Base-by-base conservation (phyloP, 2,113 vertebrate genomes). In the Hydrochoerus hydrochaeris region DNA sequence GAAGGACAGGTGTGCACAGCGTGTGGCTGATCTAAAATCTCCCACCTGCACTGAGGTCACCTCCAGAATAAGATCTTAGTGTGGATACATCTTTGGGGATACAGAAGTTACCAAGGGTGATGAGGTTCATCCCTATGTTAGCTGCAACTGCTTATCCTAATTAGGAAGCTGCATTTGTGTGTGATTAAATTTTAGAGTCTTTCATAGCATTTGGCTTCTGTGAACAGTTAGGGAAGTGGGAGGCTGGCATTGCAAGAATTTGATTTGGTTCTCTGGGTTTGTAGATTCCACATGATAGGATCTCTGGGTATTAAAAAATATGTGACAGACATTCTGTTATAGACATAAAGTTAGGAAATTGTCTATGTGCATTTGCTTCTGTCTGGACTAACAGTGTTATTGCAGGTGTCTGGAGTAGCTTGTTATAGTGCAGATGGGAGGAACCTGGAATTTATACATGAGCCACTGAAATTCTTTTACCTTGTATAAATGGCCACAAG, bases 11-110 rank as follows among this genome's bases (percentile, higher is more conserved):
- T 41, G 52, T 63, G 14, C 1, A 16, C 30, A 41, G n/a, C 3
- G 1, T 24, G 5, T 16, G n/a, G 49, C 22, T 16, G 67, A n/a
- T 14, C 26, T 82, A 26, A 73, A 83, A 32, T 11, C 2, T 38
- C 20, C 26, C 2, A 0, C 0, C 2, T 14, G 5, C 35, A 11
- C 9, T 69, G 49, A 54, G 5, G 41, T 1, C 1, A 35, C 10
- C 38, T 78, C 32, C 52, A n/a, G 38, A 63, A 77, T 91, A 77
- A 73, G 38, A 32, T 65, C 26, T 77, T 69, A 67, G 35, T 60
- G 19, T 11, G 13, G 65, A 38, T 8, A 19, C 32, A 14, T 46
- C 49, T 6, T 78, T 80, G 12, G 1, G 4, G 75, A 65, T 13
- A 20, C 1, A 1, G 28, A 17, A 22, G 81, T 65, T 3, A 24